Percentiles rank a stretch among this genome's conserved stretches.
phyloP scores from a whole-genome alignment of 1,140 invertebrate genomes.

The Penaeus chinensis region DNA sequence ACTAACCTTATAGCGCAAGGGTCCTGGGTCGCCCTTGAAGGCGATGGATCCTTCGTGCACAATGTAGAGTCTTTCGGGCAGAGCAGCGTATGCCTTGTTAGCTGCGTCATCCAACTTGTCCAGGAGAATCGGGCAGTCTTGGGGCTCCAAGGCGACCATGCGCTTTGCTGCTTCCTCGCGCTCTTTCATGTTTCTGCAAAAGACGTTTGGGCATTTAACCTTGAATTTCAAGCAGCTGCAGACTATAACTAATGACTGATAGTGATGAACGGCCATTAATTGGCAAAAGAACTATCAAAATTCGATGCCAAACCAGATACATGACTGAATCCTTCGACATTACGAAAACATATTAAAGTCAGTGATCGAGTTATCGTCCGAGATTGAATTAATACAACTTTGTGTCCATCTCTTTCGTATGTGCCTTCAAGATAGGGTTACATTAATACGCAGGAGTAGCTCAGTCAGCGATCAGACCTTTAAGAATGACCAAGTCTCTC shows the following conservation, averaged over 20 bases:
- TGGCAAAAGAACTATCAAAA: neutral
- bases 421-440: no score
- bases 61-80: constrained; percentile 50
- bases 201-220: neutral
- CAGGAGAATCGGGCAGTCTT: constrained; percentile 15
- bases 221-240: neutral
- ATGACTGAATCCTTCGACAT: no score
- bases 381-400: no score
- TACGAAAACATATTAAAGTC: no score
- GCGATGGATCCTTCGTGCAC: constrained; percentile 10
- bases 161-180: constrained; percentile 13
- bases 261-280: neutral
- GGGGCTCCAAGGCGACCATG: neutral
- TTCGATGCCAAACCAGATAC: no score
- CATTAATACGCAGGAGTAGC: no score
- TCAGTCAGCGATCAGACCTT: no score
- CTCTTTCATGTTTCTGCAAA: constrained; percentile 21
- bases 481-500: no score
- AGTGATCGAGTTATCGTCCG: no score
- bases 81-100: constrained; percentile 32
- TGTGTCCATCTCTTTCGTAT: no score
- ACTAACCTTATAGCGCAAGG: constrained; percentile 25
- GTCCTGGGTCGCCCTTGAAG: constrained; percentile 30
- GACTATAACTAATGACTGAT: neutral
- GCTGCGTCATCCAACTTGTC: constrained; percentile 22